phyloP scores from a whole-genome alignment of 2,888 invertebrate genomes.

The Dolichopus griseipennis region DNA sequence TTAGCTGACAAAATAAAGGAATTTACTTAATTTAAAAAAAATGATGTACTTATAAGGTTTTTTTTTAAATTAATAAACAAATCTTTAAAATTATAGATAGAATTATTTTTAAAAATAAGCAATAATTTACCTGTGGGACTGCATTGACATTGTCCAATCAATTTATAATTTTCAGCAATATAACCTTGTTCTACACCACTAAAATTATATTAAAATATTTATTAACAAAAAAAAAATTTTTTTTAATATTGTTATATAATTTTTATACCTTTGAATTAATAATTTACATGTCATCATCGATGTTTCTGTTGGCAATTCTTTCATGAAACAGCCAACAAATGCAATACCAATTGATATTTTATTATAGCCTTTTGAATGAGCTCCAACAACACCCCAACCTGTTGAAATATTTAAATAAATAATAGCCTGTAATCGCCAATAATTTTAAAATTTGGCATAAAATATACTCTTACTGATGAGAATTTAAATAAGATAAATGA shows the following conservation, averaged over 20 bases:
- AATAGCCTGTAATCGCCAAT: no score
- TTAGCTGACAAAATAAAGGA: no score
- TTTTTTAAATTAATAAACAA: no score
- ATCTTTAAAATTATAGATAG: no score
- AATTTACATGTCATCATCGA: conserved; percentile 43
- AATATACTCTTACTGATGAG: no score
- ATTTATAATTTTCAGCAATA: conserved; percentile 43
- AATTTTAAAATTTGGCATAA: no score
- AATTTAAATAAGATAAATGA: no score
- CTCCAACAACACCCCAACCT: conserved; percentile 48
- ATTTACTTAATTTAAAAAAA: neutral
- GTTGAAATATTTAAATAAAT: no score
- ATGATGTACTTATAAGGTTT: no score
- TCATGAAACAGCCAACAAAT: conserved; percentile 48
- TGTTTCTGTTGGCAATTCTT: conserved; percentile 39
- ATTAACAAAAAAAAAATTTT: neutral
- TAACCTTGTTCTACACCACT: conserved; percentile 45
- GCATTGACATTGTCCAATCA: conserved; percentile 49
- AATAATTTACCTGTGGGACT: conserved; percentile 30
- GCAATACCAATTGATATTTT: conserved; percentile 45
- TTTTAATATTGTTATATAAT: no score
- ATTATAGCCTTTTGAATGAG: conserved; percentile 49
- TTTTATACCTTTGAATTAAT: conserved; percentile 39
- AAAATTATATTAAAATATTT: conserved; percentile 17
- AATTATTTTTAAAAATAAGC: no score